Conservation (phyloP, 2,888 invertebrate genomes). For the Lacanobia wlatinum region DNA sequence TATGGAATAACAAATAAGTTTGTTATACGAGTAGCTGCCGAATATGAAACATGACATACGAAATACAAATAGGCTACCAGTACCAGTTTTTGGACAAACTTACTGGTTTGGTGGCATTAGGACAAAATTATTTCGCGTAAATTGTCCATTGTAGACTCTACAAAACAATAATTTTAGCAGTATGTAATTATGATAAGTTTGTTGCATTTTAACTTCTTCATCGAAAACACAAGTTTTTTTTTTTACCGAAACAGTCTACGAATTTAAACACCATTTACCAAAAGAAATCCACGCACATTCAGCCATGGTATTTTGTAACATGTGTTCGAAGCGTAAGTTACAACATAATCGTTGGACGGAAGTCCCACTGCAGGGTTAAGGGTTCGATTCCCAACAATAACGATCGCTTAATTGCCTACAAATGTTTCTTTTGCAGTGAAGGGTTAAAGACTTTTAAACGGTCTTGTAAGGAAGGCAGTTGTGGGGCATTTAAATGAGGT, state of each 20-base stretch:
- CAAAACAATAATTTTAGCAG: too few species aligned
- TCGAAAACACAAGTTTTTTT: too few species aligned
- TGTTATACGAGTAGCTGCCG: too few species aligned
- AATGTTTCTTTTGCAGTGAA: slow-evolving; percentile 73
- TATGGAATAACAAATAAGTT: too few species aligned
- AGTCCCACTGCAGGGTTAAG: slow-evolving; percentile 64
- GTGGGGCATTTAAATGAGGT: slow-evolving; percentile 36
- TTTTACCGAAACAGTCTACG: not conserved
- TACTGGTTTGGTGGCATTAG: too few species aligned
- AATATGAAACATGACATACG: too few species aligned
- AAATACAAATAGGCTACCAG: too few species aligned
- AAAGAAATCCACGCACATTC: slow-evolving; percentile 8
- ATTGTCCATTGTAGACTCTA: too few species aligned
- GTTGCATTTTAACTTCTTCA: too few species aligned
- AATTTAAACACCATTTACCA: slow-evolving; percentile 9
- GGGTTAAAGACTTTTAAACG: slow-evolving; percentile 58
- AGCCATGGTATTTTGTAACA: slow-evolving; percentile 51
- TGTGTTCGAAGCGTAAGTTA: slow-evolving; percentile 65
- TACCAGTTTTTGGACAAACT: too few species aligned
- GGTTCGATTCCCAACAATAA: slow-evolving; percentile 74
- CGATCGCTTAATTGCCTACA: slow-evolving; percentile 80
- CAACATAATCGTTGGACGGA: slow-evolving; percentile 69
- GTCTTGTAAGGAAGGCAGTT: slow-evolving; percentile 35
- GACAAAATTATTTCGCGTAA: too few species aligned
- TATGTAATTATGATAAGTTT: too few species aligned